Evolutionary conservation across 2,888 invertebrate genomes (phyloP).

Genomic region (Branchipolynoe longqiensis): DNA sequence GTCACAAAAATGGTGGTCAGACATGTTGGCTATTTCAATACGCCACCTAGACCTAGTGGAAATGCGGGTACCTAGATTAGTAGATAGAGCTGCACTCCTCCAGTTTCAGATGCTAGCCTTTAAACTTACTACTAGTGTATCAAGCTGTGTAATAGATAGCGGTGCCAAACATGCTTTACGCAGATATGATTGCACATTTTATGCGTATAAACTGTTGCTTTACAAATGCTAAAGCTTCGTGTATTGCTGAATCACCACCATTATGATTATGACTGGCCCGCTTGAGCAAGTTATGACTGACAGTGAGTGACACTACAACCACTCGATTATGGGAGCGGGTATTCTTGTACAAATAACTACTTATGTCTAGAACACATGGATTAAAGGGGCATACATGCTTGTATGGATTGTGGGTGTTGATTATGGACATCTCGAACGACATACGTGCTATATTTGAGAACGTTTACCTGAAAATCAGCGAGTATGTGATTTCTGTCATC

Average conservation of each 20-base stretch:
- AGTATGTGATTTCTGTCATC: constrained; percentile 66
- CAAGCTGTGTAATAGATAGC: no score
- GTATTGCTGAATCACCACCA: constrained; percentile 30
- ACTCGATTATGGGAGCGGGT: not conserved
- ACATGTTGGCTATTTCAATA: no score
- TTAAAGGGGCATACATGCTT: not conserved
- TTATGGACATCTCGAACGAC: not conserved
- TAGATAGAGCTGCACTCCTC: no score
- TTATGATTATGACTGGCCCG: not conserved
- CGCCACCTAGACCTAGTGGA: no score
- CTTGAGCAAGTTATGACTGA: not conserved
- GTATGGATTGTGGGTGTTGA: not conserved
- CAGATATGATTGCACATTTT: no score
- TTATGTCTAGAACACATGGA: not conserved
- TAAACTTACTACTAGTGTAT: no score
- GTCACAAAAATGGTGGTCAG: no score
- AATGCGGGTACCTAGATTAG: no score
- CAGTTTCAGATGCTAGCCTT: no score
- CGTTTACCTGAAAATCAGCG: constrained; percentile 66
- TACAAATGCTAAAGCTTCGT: no score
- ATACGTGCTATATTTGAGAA: not conserved
- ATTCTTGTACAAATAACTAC: not conserved
- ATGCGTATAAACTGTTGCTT: no score
- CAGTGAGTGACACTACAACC: not conserved
- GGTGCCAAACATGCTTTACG: no score